These are phyloP conservation scores for Clistopyga incitator DNA, from an alignment of 2,888 invertebrate genomes.

Conservation along the genomic window DNA sequence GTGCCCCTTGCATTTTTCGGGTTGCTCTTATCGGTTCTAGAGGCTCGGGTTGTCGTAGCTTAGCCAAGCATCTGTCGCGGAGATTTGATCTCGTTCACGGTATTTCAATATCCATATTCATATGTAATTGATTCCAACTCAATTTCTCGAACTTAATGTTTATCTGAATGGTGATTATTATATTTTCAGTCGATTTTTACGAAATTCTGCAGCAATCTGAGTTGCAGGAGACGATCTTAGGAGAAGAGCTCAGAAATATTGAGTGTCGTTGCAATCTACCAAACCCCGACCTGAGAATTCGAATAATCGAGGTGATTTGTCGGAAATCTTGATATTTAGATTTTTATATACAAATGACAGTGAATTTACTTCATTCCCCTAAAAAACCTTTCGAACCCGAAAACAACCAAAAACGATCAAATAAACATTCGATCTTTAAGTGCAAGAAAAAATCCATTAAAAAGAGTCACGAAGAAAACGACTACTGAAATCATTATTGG, in stretches of 20 bases:
- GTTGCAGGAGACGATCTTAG: slow-evolving; percentile 77
- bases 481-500: no score
- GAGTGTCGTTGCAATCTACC: slow-evolving; percentile 70
- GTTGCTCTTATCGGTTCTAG: slow-evolving; percentile 87
- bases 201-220: slow-evolving; percentile 85
- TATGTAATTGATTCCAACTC: neutral
- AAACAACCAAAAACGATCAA: no score
- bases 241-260: slow-evolving; percentile 70
- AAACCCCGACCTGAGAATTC: slow-evolving; percentile 71
- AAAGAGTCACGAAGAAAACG: no score
- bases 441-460: no score
- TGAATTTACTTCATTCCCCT: slow-evolving; percentile 58
- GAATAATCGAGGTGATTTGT: slow-evolving; percentile 75
- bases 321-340: slow-evolving; percentile 15
- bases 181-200: slow-evolving; percentile 86
- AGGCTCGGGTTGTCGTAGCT: slow-evolving; percentile 86
- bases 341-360: slow-evolving; percentile 10
- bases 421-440: no score
- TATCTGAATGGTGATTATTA: slow-evolving; percentile 73
- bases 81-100: slow-evolving; percentile 86
- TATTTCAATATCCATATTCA: slow-evolving; percentile 70
- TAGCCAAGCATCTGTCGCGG: slow-evolving; percentile 85
- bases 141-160: slow-evolving; percentile 45
- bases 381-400: no score
- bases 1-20: slow-evolving; percentile 86